These are phyloP conservation scores for Hippolais icterina DNA, from an alignment of 2,113 vertebrate genomes.

Conservation along the genomic window DNA sequence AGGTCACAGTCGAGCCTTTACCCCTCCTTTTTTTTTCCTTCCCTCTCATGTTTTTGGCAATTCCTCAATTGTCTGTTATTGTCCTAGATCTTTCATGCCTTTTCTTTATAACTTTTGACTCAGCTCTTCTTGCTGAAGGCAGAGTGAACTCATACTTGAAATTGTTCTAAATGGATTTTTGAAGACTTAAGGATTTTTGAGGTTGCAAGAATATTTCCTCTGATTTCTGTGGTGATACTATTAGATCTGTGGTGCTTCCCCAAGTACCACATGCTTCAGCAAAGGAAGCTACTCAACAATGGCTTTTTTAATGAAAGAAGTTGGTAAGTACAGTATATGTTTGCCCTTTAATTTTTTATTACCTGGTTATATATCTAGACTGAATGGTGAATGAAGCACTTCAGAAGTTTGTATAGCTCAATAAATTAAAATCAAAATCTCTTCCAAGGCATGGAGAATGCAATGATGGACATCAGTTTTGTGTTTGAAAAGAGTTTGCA, in stretches of 20 bases:
- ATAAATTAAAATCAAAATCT: slow-evolving; percentile 9
- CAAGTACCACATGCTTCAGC: background rate
- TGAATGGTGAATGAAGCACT: background rate
- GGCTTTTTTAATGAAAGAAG: background rate
- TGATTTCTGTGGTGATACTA: background rate
- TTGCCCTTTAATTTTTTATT: background rate
- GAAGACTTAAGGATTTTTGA: background rate
- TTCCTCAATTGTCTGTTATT: background rate
- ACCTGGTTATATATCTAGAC: background rate
- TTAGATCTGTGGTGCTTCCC: background rate
- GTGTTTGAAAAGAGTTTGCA: slow-evolving; percentile 26
- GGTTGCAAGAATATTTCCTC: background rate
- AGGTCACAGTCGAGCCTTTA: background rate
- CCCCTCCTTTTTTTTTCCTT: background rate
- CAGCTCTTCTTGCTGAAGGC: background rate
- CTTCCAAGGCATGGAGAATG: background rate
- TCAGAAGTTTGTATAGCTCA: slow-evolving; percentile 8
- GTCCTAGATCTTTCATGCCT: background rate
- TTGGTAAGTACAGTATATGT: background rate
- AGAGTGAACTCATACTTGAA: background rate
- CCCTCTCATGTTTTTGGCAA: background rate
- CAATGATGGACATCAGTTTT: background rate
- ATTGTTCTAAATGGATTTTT: background rate
- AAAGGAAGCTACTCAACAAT: background rate
- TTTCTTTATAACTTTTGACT: background rate